Conservation (phyloP, 2,797 vertebrate genomes). For the Sebastes dallii region DNA sequence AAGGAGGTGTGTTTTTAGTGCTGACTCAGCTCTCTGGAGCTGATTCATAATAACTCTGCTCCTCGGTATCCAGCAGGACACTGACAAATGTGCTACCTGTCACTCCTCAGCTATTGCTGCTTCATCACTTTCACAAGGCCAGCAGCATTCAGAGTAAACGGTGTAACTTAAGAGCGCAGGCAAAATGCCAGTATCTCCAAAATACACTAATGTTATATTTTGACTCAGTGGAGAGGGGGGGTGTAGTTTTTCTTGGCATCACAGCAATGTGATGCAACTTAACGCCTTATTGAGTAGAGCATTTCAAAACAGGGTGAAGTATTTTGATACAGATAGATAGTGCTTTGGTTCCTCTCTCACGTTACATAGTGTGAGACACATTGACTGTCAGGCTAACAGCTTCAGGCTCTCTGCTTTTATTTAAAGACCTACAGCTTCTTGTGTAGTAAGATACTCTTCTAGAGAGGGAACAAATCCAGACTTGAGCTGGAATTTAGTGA, state of each 20-base stretch:
- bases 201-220: conserved; percentile 19
- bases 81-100: conserved; percentile 35
- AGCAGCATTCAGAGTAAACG: conserved; percentile 33
- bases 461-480: not conserved
- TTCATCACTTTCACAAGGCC: conserved; percentile 29
- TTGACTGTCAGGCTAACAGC: not conserved
- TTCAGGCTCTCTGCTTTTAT: conserved; percentile 7
- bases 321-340: not conserved
- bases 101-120: conserved; percentile 33
- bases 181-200: not conserved
- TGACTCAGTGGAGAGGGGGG: not conserved
- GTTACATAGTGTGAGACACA: not conserved
- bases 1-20: conserved; percentile 12
- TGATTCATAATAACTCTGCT: conserved; percentile 23
- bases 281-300: not conserved
- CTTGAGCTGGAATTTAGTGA: not conserved
- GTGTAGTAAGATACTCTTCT: not conserved
- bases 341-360: not conserved
- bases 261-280: not conserved
- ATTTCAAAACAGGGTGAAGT: not conserved
- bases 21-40: conserved; percentile 43
- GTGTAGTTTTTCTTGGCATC: conserved; percentile 13
- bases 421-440: not conserved
- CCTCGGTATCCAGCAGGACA: conserved; percentile 18
- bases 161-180: conserved; percentile 6